phyloP scores from a whole-genome alignment of 2,113 vertebrate species.

The Halichoerus grypus region DNA sequence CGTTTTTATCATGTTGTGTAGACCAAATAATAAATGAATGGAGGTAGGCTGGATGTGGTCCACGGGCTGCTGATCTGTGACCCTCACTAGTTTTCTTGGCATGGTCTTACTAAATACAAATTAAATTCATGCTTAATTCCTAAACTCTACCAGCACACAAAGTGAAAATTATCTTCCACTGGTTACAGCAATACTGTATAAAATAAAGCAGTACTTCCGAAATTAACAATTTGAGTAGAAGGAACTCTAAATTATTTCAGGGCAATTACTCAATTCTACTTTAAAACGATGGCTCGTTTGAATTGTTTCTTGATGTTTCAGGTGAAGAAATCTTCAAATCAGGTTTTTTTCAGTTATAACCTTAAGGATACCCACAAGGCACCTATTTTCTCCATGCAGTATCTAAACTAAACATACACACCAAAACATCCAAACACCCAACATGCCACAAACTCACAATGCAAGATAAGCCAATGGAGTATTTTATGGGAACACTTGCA shows the following conservation, averaged over 20 bases:
- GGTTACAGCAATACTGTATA: not conserved
- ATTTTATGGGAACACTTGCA: constrained; percentile 62
- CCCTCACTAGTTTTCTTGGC: not conserved
- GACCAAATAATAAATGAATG: not conserved
- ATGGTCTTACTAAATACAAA: not conserved
- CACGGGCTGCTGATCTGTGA: not conserved
- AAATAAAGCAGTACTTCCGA: constrained; percentile 54
- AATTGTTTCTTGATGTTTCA: constrained; percentile 21
- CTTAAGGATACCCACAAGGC: constrained; percentile 51
- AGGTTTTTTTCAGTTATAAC: constrained; percentile 44
- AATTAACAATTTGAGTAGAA: constrained; percentile 24
- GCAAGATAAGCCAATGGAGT: constrained; percentile 74
- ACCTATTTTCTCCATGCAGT: constrained; percentile 84
- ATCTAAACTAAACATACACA: constrained; percentile 77
- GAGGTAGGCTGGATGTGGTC: not conserved
- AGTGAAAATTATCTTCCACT: constrained; percentile 26
- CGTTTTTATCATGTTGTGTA: not conserved
- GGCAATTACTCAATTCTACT: constrained; percentile 48
- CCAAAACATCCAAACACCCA: constrained; percentile 76
- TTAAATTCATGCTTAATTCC: constrained; percentile 42
- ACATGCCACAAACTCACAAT: constrained; percentile 79
- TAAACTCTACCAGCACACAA: constrained; percentile 36
- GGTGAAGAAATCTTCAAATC: constrained; percentile 58
- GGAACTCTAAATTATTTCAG: constrained; percentile 20
- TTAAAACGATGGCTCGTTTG: constrained; percentile 48